Percentiles rank a stretch among this genome's conserved stretches.
Conservation (phyloP, 2,888 invertebrate species). For the Leucoma salicis region DNA sequence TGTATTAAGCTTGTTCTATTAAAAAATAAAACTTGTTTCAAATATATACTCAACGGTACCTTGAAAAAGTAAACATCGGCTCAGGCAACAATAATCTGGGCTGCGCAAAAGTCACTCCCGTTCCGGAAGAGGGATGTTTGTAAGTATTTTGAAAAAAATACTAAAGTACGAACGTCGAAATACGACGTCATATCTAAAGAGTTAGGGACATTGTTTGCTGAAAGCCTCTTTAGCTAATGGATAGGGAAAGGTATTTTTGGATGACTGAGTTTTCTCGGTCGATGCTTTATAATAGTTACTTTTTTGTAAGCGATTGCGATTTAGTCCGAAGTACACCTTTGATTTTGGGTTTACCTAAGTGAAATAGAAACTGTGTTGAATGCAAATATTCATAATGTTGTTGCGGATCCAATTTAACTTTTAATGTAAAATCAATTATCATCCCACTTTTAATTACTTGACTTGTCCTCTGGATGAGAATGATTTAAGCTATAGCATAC, state of each 20-base stretch:
- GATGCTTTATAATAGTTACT: constrained; percentile 16
- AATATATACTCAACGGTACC: not conserved
- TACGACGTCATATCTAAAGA: constrained; percentile 19
- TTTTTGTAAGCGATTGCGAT: constrained; percentile 2
- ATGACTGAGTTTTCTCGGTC: constrained; percentile 12
- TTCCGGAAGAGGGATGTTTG: constrained; percentile 31
- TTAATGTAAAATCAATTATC: too few species aligned
- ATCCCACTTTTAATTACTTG: too few species aligned
- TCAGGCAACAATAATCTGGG: constrained; percentile 36
- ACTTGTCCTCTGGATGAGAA: too few species aligned
- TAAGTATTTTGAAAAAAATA: constrained; percentile 26
- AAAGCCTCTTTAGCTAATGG: constrained; percentile 32
- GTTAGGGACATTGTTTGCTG: constrained; percentile 24
- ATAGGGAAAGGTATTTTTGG: constrained; percentile 18
- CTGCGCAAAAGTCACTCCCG: constrained; percentile 26
- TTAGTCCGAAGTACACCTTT: not conserved
- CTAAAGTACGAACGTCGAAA: constrained; percentile 13
- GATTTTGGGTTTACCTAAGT: not conserved
- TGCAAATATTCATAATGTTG: not conserved
- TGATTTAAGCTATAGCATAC: too few species aligned
- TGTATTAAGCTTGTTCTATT: too few species aligned
- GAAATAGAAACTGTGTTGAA: not conserved
- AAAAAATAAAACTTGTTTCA: too few species aligned
- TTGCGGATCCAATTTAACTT: too few species aligned
- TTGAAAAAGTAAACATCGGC: constrained; percentile 12